Evolutionary conservation across 2,888 invertebrate genomes (phyloP), one percentile per base, ranked within the genome.

Genomic region (Ormia ochracea): DNA sequence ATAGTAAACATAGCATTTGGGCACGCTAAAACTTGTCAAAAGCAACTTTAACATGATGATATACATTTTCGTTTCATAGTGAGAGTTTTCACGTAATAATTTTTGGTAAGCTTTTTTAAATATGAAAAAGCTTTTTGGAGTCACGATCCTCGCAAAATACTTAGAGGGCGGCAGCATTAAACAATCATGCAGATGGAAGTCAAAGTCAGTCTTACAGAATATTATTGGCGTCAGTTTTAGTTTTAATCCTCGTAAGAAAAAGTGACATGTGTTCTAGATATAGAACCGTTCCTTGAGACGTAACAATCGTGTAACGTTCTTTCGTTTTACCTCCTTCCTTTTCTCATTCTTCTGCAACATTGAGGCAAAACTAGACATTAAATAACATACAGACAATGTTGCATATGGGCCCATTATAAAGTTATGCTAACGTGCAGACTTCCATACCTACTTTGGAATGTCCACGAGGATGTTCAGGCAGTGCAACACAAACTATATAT

Each of bases 181-280:
- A 66, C 33, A 52, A 72, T 61, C 80, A 80, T 63, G 66, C 68
- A 76, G 68, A 58, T 80, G 72, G 28, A 76, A 76, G 72, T 76
- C 76, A 72, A 76, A 76, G 72, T 73, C 72, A 72, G 63, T 56
- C 76, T 76, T 66, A 72, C 68, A 73, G 68, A 72, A 76, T 58
- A 80, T 80, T 76, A 80, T 80, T 80, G 80, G 76, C 76, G 76
- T 80, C 76, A 80, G 68, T 80, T 80, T 58, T 73, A 63, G 80
- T 80, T 80, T 76, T 80, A 80, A 80, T 76, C 76, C 80, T 76
- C 76, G 80, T 76, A 80, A 80, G 76, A 73, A 80, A 80, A 80
- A 80, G 72, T 80, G 80, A 80, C 80, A 80, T 80, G 76, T 80
- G 80, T 80, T 80, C 80, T 72, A 80, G 80, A 80, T 80, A 80